Evolutionary conservation across 2,797 vertebrate species (phyloP).

Genomic region (Anguilla megastoma): DNA sequence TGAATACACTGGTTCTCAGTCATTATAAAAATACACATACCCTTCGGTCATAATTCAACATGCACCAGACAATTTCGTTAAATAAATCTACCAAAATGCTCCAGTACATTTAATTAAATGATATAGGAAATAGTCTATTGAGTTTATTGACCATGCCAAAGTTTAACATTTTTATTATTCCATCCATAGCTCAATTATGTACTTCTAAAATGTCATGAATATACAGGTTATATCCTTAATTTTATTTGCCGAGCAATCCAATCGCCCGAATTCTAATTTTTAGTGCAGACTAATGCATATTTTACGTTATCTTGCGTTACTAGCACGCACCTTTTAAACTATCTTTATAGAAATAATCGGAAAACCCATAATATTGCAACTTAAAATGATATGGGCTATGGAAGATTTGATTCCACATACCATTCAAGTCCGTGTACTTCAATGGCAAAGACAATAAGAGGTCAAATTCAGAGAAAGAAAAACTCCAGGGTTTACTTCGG

Average conservation of each 20-base stretch:
- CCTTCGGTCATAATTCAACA: neutral
- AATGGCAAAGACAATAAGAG: slow-evolving; percentile 4
- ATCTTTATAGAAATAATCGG: neutral
- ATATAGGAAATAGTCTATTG: neutral
- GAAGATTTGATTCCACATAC: neutral
- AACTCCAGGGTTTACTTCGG: slow-evolving; percentile 11
- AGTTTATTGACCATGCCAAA: neutral
- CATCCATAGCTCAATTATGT: neutral
- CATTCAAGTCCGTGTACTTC: neutral
- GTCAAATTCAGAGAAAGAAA: slow-evolving; percentile 25
- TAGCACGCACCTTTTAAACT: neutral
- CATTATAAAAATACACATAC: neutral
- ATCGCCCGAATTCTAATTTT: neutral
- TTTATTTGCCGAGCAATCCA: neutral
- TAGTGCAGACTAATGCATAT: too few species aligned
- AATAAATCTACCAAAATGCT: neutral
- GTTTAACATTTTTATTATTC: too few species aligned
- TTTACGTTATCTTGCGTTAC: neutral
- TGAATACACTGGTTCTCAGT: neutral
- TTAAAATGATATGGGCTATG: neutral
- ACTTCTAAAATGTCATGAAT: neutral
- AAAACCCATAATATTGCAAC: neutral
- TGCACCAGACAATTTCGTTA: neutral
- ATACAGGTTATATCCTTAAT: neutral
- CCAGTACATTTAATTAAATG: neutral